A percentile compares a stretch with the other conserved stretches of the same genome.
Evolutionary conservation across 2,113 vertebrate species (phyloP).

Genomic region (Malurus elegans): DNA sequence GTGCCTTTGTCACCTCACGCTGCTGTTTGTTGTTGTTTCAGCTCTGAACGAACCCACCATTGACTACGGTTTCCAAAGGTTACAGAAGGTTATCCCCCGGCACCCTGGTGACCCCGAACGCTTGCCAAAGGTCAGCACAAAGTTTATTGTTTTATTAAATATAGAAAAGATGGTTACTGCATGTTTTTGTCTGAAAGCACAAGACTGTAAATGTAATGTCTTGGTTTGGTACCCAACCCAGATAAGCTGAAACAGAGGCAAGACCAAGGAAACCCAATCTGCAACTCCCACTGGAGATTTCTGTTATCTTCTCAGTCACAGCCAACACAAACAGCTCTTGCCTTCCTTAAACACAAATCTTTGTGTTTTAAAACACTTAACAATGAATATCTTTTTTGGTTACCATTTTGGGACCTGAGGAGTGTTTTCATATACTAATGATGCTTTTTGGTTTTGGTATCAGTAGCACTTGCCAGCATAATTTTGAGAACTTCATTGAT

Average conservation of each 20-base stretch:
- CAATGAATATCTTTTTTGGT: background rate
- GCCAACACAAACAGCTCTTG: background rate
- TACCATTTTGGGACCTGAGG: background rate
- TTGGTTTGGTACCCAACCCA: background rate
- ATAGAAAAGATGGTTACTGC: constrained; percentile 2
- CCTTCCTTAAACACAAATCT: background rate
- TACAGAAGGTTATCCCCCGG: constrained; percentile 86
- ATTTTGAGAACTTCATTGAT: background rate
- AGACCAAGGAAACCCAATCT: background rate
- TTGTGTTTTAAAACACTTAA: background rate
- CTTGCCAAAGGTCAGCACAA: constrained; percentile 82
- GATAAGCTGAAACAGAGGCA: background rate
- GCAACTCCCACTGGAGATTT: background rate
- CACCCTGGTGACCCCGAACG: constrained; percentile 84
- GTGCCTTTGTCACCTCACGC: constrained; percentile 11
- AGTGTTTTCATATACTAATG: background rate
- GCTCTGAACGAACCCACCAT: constrained; percentile 96
- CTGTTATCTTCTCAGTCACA: background rate
- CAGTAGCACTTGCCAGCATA: background rate
- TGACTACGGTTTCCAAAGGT: constrained; percentile 92
- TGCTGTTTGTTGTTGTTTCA: constrained; percentile 72
- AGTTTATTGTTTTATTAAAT: constrained; percentile 45
- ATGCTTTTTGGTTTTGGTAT: background rate
- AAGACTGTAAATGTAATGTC: background rate
- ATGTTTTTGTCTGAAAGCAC: background rate